Base-by-base conservation (phyloP, 2,888 invertebrate genomes). In the Caenorhabditis sp. region DNA sequence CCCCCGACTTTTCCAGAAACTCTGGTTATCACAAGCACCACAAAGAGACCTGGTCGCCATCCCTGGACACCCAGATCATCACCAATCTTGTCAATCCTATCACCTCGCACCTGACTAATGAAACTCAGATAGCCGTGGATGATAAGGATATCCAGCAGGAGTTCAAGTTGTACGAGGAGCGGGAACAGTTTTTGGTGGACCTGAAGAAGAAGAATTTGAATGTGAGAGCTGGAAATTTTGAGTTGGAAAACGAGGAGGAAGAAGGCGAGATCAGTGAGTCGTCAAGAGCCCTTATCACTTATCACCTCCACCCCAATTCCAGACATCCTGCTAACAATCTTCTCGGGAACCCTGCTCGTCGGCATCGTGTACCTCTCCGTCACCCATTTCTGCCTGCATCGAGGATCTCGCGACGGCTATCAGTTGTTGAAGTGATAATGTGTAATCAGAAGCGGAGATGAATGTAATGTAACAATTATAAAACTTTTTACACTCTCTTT, bases 1-100 rank as follows among this genome's bases (percentile, higher is more conserved):
- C n/a, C 9, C 32, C 4, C 5, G 32, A 32, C 32, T 32, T 72
- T 68, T 74, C n/a, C 62, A 81, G 81, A 35, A 67, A 32, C 32
- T 77, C 82, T 0, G 82, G 72, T 28, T 68, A 58, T 22, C 40
- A 47, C 6, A 40, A 60, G 9, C 40, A 60, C 40, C 24, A 60
- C 60, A 61, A 32, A 9, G 37, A 55, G 3, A 51, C 35, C 9
- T 60, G 60, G 60, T 3, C 60, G 3, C 60, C 60, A 0, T 60
- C 60, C 8, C 24, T 60, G 13, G 60, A 60, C 24, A 60, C 60
- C 1, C 22, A 24, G 2, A 40, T 24, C 22, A 24, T 60, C 15
- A 24, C 22, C 11, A 60, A 40, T 15, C 15, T 60, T 11, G 32
- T 35, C 15, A 13, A 13, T 13, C 60, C 60, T 11, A 60, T 60